phyloP scores from a whole-genome alignment of 2,797 vertebrate species.

The Coregonus suidteri region DNA sequence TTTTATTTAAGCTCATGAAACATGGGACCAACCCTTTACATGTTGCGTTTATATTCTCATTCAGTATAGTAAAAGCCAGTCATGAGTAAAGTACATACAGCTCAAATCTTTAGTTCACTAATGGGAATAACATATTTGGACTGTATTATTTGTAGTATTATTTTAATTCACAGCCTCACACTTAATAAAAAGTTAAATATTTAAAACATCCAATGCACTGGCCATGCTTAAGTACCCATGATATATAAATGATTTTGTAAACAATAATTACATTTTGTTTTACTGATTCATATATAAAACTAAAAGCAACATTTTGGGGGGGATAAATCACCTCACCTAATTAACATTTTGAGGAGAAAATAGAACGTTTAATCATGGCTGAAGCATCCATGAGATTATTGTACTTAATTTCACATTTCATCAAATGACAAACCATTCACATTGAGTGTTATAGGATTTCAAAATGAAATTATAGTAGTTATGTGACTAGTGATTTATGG shows the following conservation, averaged over 20 bases:
- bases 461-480: background rate
- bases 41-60: too few relatives aligned
- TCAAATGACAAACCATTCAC: slow-evolving; percentile 4
- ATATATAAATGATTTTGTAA: background rate
- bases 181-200: background rate
- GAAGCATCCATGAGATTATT: slow-evolving; percentile 1
- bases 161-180: background rate
- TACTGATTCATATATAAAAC: background rate
- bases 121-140: background rate
- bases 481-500: background rate
- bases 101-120: background rate
- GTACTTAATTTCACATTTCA: slow-evolving; percentile 32
- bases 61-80: background rate
- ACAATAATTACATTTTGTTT: background rate
- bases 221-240: background rate
- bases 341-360: background rate
- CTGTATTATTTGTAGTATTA: background rate
- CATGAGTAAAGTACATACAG: background rate
- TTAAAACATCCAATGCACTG: background rate
- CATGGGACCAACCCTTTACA: too few relatives aligned
- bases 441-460: background rate
- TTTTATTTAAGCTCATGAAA: too few relatives aligned
- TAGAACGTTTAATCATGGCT: background rate
- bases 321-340: background rate
- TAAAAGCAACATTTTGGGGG: background rate